phyloP scores from a whole-genome alignment of 2,888 invertebrate genomes.

The Cataglyphis cursor region DNA sequence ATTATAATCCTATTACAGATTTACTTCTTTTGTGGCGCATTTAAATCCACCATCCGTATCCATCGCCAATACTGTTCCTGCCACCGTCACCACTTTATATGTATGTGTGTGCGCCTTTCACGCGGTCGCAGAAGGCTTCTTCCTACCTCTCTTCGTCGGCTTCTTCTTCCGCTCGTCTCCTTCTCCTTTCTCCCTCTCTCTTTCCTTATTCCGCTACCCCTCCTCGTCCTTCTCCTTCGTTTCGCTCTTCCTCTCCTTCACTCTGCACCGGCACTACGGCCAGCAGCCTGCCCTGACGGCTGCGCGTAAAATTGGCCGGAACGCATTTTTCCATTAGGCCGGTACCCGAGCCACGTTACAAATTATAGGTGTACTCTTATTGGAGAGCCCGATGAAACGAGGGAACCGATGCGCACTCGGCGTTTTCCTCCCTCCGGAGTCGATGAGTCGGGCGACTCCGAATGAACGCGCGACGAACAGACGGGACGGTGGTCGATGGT shows the following conservation, averaged over 20 bases:
- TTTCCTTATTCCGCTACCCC: background rate
- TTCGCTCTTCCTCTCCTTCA: conserved; percentile 37
- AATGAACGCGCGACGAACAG: conserved; percentile 39
- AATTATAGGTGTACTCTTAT: conserved; percentile 83
- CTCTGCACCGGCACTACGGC: conserved; percentile 58
- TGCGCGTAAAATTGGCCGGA: conserved; percentile 82
- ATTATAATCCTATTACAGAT: conserved; percentile 74
- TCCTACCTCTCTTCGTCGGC: conserved; percentile 42
- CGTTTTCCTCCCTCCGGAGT: conserved; percentile 67
- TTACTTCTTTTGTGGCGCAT: conserved; percentile 69
- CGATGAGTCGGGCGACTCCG: conserved; percentile 42
- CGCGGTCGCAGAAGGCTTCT: conserved; percentile 53
- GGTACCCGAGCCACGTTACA: conserved; percentile 81
- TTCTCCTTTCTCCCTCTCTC: conserved; percentile 10
- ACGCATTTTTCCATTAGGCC: conserved; percentile 84
- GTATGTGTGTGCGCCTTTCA: conserved; percentile 43
- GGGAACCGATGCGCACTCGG: conserved; percentile 72
- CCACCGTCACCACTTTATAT: background rate
- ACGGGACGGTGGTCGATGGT: conserved; percentile 5
- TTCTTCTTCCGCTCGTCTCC: conserved; percentile 44
- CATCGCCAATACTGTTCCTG: background rate
- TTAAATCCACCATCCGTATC: conserved; percentile 64
- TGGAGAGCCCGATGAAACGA: conserved; percentile 76
- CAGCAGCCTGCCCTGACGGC: conserved; percentile 77
- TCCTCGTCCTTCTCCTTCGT: background rate